These are phyloP conservation scores for Leptestheria dahalacensis DNA, from an alignment of 1,140 invertebrate genomes.

Conservation along the genomic window DNA sequence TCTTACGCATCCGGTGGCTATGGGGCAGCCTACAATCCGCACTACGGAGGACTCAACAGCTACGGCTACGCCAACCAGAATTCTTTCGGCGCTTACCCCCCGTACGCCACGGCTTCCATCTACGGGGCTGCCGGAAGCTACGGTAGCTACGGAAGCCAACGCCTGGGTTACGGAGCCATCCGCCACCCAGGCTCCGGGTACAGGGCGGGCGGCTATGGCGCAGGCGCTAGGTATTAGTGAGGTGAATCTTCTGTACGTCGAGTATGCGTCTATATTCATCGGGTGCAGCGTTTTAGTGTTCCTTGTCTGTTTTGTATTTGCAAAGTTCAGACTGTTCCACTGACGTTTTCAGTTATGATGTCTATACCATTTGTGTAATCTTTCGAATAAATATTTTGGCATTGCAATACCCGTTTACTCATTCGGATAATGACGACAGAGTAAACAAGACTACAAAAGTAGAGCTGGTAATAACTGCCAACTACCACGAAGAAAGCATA, in stretches of 20 bases:
- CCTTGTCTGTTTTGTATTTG: not conserved
- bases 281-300: not conserved
- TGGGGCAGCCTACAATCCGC: not conserved
- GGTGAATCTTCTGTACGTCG: not conserved
- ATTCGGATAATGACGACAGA: no score
- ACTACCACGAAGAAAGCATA: no score
- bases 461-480: no score
- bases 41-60: not conserved
- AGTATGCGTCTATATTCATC: not conserved
- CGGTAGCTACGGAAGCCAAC: not conserved
- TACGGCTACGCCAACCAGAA: not conserved
- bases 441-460: no score
- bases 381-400: no score
- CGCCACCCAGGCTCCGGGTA: not conserved
- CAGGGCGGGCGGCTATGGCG: not conserved
- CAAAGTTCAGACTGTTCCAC: not conserved
- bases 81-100: not conserved
- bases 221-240: not conserved
- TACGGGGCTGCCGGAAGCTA: not conserved
- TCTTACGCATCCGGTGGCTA: not conserved
- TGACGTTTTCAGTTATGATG: no score
- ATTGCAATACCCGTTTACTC: no score
- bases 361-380: no score
- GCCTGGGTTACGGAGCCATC: not conserved
- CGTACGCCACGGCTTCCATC: not conserved